A percentile compares a stretch with the other conserved stretches of the same genome.
These are phyloP conservation scores for Poeciliopsis turneri DNA, from an alignment of 2,797 vertebrate species.

Conservation along the genomic window DNA sequence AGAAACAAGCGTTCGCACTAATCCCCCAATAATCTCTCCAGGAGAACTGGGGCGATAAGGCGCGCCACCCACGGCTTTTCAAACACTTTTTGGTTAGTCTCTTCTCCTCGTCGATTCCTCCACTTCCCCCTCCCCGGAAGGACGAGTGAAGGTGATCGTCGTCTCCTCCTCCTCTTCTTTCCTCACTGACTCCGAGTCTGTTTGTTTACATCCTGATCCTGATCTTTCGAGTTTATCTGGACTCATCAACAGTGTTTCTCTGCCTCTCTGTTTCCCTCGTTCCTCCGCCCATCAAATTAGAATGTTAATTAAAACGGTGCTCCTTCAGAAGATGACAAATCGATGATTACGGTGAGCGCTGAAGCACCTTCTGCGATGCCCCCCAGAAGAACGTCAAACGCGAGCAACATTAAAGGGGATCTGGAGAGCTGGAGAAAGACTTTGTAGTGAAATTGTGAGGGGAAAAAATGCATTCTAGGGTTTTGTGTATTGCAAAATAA, in stretches of 20 bases:
- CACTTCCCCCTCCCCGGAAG: slow-evolving; percentile 57
- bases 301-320: slow-evolving; percentile 77
- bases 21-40: slow-evolving; percentile 87
- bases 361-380: slow-evolving; percentile 62
- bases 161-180: slow-evolving; percentile 27
- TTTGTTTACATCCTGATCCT: slow-evolving; percentile 75
- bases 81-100: slow-evolving; percentile 78
- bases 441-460: background rate
- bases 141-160: slow-evolving; percentile 78
- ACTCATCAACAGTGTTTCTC: slow-evolving; percentile 71
- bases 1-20: slow-evolving; percentile 87
- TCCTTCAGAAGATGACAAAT: slow-evolving; percentile 73
- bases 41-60: slow-evolving; percentile 84
- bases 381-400: slow-evolving; percentile 48
- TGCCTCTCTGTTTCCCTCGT: slow-evolving; percentile 58
- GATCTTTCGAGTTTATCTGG: slow-evolving; percentile 71
- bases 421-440: background rate
- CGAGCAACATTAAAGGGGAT: slow-evolving; percentile 6
- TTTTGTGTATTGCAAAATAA: background rate
- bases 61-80: slow-evolving; percentile 83
- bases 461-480: background rate
- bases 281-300: slow-evolving; percentile 76
- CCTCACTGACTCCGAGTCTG: slow-evolving; percentile 37
- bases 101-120: slow-evolving; percentile 49
- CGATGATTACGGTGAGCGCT: slow-evolving; percentile 63